Conservation (phyloP, 2,797 vertebrate genomes). For the Anableps anableps region DNA sequence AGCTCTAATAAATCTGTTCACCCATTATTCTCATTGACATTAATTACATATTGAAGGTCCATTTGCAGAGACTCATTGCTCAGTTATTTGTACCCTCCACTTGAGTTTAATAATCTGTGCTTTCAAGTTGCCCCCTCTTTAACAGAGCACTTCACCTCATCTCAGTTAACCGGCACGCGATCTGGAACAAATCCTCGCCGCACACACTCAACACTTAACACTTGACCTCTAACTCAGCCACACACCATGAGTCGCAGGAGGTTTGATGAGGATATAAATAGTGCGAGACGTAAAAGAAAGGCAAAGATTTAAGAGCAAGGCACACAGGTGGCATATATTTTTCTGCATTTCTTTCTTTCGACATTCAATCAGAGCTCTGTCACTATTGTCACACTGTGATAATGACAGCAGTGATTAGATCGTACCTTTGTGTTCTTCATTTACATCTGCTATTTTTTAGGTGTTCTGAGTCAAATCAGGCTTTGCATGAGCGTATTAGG, state of each 20-base stretch:
- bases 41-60: not conserved
- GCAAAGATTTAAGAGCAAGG: slow-evolving; percentile 21
- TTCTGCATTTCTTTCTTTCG: slow-evolving; percentile 41
- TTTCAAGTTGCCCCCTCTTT: slow-evolving; percentile 43
- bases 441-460: slow-evolving; percentile 31
- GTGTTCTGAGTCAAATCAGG: slow-evolving; percentile 54
- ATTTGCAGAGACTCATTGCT: slow-evolving; percentile 4
- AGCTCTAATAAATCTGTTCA: not conserved
- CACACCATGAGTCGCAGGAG: slow-evolving; percentile 56
- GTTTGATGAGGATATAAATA: slow-evolving; percentile 52
- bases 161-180: slow-evolving; percentile 63
- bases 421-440: slow-evolving; percentile 41
- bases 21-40: not conserved
- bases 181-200: slow-evolving; percentile 68
- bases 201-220: slow-evolving; percentile 74
- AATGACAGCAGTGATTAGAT: slow-evolving; percentile 64
- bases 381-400: slow-evolving; percentile 50
- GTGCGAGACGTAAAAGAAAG: slow-evolving; percentile 32
- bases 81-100: slow-evolving; percentile 11
- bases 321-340: slow-evolving; percentile 18
- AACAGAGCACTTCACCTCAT: slow-evolving; percentile 54
- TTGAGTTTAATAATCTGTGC: slow-evolving; percentile 27
- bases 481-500: slow-evolving; percentile 53
- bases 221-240: slow-evolving; percentile 72
- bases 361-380: slow-evolving; percentile 60